Base-by-base conservation (phyloP, 2,797 vertebrate species). In the Rhinella marina region DNA sequence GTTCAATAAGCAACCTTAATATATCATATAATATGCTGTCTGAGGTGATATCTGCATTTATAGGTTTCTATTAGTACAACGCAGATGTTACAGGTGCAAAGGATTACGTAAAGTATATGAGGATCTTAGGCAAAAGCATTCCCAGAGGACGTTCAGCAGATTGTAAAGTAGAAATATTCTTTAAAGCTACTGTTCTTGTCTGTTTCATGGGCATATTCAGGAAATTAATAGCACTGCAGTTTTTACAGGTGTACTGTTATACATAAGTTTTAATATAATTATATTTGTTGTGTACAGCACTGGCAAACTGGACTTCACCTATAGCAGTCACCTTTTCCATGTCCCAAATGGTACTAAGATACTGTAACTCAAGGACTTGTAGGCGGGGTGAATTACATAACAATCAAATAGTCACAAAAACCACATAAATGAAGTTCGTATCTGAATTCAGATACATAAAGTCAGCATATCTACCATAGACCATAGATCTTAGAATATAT, bases 21-120 rank as follows among this genome's bases (percentile, higher is more conserved):
- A 25, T 54, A 68, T 13, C 29, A 11, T 19, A 56, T 7, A 27
- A 66, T 21, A 50, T 66, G 80, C 21, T 8, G 29, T 62, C 27
- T 14, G 29, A 3, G 62, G 13, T 48, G 52, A 66, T 50, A 66
- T 32, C 27, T 13, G 57, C 21, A 14, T 25, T 52, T 66, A 41
- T n/a, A 52, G 25, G 14, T 83, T 83, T 56, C 50, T 52, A 72
- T 52, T 54, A 72, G 72, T 70, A 29, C 50, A 52, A 21, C 66
- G 56, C 81, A 83, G 64, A 66, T 83, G 81, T 68, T 82, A 25
- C 81, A 82, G 81, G 62, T 68, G 62, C 25, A 72, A 72, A 72
- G 52, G 64, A 70, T 83, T 83, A 70, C 23, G 25, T 50, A 29
- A 17, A 56, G 48, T 70, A 68, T 56, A 83, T 83, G 16, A 29